These are phyloP conservation scores for Strigamia crassipes DNA, from an alignment of 2,888 invertebrate genomes.

Conservation along the genomic window DNA sequence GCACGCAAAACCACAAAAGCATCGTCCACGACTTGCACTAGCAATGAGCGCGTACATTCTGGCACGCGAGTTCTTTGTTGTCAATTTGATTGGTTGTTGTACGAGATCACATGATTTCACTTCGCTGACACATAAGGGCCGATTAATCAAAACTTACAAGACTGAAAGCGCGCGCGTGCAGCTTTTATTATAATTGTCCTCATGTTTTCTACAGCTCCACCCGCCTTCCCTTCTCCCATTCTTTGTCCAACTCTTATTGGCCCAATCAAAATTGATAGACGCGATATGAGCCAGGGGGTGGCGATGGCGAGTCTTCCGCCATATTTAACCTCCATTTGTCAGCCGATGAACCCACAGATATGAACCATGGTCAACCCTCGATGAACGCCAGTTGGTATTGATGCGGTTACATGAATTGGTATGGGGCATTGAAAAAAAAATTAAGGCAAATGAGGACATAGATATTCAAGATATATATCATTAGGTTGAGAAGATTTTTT, in stretches of 20 bases:
- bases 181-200: conserved; percentile 26
- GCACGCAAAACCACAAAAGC: conserved; percentile 26
- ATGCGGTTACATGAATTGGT: conserved; percentile 7
- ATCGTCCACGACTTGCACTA: neutral
- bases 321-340: conserved; percentile 45
- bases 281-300: conserved; percentile 12
- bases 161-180: conserved; percentile 1
- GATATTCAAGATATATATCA: conserved; percentile 17
- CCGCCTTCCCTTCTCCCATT: neutral
- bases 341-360: conserved; percentile 45
- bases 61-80: neutral
- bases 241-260: conserved; percentile 17
- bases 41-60: neutral
- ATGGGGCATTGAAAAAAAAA: neutral
- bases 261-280: conserved; percentile 21
- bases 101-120: neutral
- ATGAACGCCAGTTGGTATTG: conserved; percentile 15
- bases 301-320: conserved; percentile 43
- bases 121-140: conserved; percentile 25
- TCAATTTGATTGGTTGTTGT: conserved; percentile 27
- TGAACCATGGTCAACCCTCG: conserved; percentile 25
- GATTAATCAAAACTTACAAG: conserved; percentile 22
- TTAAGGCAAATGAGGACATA: neutral
- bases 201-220: neutral
- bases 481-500: neutral